These are phyloP conservation scores for Chelon auratus DNA, from an alignment of 2,797 vertebrate species.

Conservation along the genomic window DNA sequence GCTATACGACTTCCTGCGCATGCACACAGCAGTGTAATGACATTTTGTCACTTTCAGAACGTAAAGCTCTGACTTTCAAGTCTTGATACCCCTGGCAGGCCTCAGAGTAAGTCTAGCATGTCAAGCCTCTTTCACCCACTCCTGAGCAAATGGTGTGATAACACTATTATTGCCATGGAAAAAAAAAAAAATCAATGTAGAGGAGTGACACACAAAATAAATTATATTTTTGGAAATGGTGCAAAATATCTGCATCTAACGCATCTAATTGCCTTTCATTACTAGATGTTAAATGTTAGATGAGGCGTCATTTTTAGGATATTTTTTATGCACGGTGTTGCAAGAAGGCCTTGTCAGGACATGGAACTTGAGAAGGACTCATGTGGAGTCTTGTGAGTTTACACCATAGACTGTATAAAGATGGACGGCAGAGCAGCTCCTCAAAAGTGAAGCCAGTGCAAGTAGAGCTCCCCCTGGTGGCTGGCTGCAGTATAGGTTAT, in stretches of 20 bases:
- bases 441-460: too few relatives aligned
- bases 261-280: too few relatives aligned
- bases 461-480: too few relatives aligned
- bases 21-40: constrained; percentile 14
- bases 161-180: constrained; percentile 25
- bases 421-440: too few relatives aligned
- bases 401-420: too few relatives aligned
- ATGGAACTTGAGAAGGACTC: background rate
- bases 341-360: background rate
- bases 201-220: constrained; percentile 36
- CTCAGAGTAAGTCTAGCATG: constrained; percentile 41
- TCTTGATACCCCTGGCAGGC: constrained; percentile 33
- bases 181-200: too few relatives aligned
- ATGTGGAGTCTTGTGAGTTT: background rate
- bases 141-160: constrained; percentile 44
- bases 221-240: constrained; percentile 13
- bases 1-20: constrained; percentile 12
- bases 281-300: too few relatives aligned
- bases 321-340: background rate
- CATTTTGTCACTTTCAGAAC: constrained; percentile 34
- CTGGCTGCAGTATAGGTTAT: too few relatives aligned
- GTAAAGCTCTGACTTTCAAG: constrained; percentile 29
- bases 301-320: too few relatives aligned
- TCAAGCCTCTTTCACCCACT: constrained; percentile 48
- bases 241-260: too few relatives aligned